These are phyloP conservation scores for Melikaiella ostensackeni DNA, from an alignment of 2,888 invertebrate species.

Conservation along the genomic window DNA sequence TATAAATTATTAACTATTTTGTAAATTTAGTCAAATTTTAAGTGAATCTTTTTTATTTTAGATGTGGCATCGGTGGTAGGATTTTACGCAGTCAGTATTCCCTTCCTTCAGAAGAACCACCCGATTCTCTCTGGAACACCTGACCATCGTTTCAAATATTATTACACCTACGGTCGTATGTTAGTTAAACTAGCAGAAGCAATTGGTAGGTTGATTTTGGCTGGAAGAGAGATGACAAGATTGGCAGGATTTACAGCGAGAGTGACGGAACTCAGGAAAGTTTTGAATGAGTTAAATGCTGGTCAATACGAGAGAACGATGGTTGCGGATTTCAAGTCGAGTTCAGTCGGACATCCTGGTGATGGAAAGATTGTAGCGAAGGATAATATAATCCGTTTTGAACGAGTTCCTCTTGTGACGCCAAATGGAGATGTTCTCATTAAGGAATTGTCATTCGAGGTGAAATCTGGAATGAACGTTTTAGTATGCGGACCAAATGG, in stretches of 20 bases:
- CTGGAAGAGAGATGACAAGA: slow-evolving; percentile 95
- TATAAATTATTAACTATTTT: not conserved
- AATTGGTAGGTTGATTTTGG: slow-evolving; percentile 95
- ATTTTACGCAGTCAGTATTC: slow-evolving; percentile 95
- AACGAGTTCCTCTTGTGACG: slow-evolving; percentile 95
- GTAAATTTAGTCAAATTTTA: not conserved
- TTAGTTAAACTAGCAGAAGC: slow-evolving; percentile 97
- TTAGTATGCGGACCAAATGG: slow-evolving; percentile 99
- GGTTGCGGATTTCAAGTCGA: slow-evolving; percentile 81
- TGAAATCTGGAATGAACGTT: slow-evolving; percentile 96
- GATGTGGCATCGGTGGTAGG: slow-evolving; percentile 97
- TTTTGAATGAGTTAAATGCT: slow-evolving; percentile 89
- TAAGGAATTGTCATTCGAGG: slow-evolving; percentile 93
- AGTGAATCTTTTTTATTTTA: slow-evolving; percentile 75
- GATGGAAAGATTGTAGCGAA: slow-evolving; percentile 88
- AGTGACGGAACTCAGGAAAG: slow-evolving; percentile 92
- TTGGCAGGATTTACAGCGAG: slow-evolving; percentile 96
- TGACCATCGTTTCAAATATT: slow-evolving; percentile 86
- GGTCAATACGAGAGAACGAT: slow-evolving; percentile 88
- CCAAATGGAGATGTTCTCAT: slow-evolving; percentile 98
- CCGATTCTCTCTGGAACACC: slow-evolving; percentile 81
- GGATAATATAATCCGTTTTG: slow-evolving; percentile 94
- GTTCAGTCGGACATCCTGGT: slow-evolving; percentile 81
- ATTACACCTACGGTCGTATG: slow-evolving; percentile 98
- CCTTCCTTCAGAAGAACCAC: slow-evolving; percentile 91